Evolutionary conservation across 2,113 vertebrate species (phyloP), one percentile per base, ranked within the genome.

Genomic region (Herpetotheres cachinnans): DNA sequence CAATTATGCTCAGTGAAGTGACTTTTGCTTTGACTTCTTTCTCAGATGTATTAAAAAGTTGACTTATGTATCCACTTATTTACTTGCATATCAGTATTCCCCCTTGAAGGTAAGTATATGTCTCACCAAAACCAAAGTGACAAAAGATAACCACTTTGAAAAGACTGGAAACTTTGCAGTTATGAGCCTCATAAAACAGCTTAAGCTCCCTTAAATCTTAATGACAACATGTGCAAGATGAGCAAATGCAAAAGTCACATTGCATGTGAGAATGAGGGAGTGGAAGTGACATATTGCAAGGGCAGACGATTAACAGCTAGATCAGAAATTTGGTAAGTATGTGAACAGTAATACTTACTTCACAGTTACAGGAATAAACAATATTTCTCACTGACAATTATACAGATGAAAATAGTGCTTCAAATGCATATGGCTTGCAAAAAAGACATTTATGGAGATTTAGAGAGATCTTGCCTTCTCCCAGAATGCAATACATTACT

Each of bases 201-300:
- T 86, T 58, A 66, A 78, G 12, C 9, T 24, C 67, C 18, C 16
- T 73, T 52, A 63, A 74, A 59, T 44, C 63, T 66, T 71, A 80
- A 42, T 11, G 25, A 79, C 36, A 87, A 90, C 42, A 46, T 17
- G 22, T 1, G 4, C 10, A 63, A 67, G 24, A 90, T 21, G 15
- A 96, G 46, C 10, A 92, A 63, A 94, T 15, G 29, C 13, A 46
- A 18, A 59, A 66, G 30, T 62, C 74, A 73, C 24, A 34, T 1
- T 3, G 3, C 12, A 67, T 0, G 0, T 11, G 49, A 77, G 8
- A 80, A 52, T 7, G 7, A 83, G 13, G 11, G 17, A 71, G 34
- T 61, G 19, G 62, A 93, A 83, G n/a, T 18, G 46, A 56, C 22
- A 61, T 6, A 67, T 32, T 11, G 26, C 16, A 25, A 74, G 10